Percentiles rank a stretch among this genome's conserved stretches.
phyloP scores from a whole-genome alignment of 2,113 vertebrate species.

The Machaerirhynchus nigripectus region DNA sequence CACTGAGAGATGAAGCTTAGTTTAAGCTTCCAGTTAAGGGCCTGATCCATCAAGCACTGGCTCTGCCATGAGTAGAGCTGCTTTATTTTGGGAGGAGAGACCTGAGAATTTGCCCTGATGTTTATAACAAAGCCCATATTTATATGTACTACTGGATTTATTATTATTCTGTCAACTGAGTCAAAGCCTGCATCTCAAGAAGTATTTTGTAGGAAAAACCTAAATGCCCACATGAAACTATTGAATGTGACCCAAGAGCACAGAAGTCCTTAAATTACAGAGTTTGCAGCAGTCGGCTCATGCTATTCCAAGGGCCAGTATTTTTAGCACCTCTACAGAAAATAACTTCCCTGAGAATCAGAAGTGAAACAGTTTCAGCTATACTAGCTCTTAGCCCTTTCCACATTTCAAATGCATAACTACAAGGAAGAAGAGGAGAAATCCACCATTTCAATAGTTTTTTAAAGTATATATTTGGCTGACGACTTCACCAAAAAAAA shows the following conservation, averaged over 20 bases:
- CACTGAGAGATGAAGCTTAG: neutral
- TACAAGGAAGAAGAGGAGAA: neutral
- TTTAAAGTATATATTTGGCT: neutral
- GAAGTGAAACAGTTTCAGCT: neutral
- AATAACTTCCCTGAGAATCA: slow-evolving; percentile 26
- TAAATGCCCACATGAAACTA: neutral
- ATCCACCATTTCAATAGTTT: neutral
- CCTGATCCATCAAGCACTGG: neutral
- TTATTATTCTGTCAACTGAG: neutral
- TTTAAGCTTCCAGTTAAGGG: neutral
- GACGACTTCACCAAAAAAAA: accelerated
- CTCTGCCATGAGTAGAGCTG: neutral
- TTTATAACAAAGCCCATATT: neutral
- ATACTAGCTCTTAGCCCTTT: neutral
- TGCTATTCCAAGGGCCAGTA: slow-evolving; percentile 29
- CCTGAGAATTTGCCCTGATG: neutral
- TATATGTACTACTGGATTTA: neutral
- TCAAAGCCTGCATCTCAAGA: neutral
- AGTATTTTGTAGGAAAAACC: slow-evolving; percentile 26
- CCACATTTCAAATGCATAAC: neutral
- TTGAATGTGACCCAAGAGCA: neutral
- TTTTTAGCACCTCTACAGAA: slow-evolving; percentile 46
- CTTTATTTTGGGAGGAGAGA: neutral
- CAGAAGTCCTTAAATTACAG: neutral
- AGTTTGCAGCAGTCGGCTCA: neutral